These are phyloP conservation scores for Monopterus albus DNA, from an alignment of 2,113 vertebrate species.

Conservation along the genomic window DNA sequence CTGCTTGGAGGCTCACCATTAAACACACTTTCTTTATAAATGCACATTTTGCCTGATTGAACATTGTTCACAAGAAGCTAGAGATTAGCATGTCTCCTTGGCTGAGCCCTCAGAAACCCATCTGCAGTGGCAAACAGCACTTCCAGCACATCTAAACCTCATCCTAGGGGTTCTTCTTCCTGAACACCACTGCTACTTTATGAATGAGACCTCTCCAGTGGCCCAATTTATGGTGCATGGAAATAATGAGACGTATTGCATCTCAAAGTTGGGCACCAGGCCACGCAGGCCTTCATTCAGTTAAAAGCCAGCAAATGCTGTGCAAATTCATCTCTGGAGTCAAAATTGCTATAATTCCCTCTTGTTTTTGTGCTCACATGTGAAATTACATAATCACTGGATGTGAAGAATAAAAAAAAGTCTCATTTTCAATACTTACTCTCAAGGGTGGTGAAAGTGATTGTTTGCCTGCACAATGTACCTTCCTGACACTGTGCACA, in stretches of 20 bases:
- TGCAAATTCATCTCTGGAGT: background rate
- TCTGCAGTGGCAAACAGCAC: constrained; percentile 16
- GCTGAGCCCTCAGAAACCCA: constrained; percentile 1
- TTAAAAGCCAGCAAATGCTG: constrained; percentile 18
- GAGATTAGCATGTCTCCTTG: constrained; percentile 18
- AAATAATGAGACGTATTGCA: constrained; percentile 64
- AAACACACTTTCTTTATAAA: constrained; percentile 44
- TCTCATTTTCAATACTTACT: background rate
- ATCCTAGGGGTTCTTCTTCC: constrained; percentile 22
- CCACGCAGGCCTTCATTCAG: constrained; percentile 11
- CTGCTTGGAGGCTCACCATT: constrained; percentile 37
- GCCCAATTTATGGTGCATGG: constrained; percentile 55
- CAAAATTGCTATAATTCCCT: background rate
- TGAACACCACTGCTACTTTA: constrained; percentile 33
- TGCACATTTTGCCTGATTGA: constrained; percentile 50
- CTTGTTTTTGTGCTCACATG: constrained; percentile 23
- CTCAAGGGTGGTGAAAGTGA: constrained; percentile 3
- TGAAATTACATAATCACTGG: constrained; percentile 25
- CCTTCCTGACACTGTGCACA: constrained; percentile 42
- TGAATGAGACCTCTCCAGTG: constrained; percentile 34
- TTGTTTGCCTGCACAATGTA: constrained; percentile 46
- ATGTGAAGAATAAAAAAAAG: background rate
- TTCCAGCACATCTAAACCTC: constrained; percentile 32
- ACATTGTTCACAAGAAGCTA: constrained; percentile 33
- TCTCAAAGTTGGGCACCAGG: constrained; percentile 27